Evolutionary conservation across 2,797 vertebrate genomes (phyloP), one percentile per base, ranked within the genome.

Genomic region (Chrosomus eos): DNA sequence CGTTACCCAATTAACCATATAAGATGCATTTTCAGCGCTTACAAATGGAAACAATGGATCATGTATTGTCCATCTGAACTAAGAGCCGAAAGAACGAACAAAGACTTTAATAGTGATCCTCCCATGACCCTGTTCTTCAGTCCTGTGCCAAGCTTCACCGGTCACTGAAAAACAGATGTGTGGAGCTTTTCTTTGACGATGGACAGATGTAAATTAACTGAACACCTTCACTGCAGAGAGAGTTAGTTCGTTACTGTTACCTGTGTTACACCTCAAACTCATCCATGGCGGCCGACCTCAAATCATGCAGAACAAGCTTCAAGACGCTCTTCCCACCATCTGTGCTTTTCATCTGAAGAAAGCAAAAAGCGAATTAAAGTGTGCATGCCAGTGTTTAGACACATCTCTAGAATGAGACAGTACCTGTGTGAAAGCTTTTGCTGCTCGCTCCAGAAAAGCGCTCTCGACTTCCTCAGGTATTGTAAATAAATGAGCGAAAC

Each of bases 351-450:
- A 93, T 89, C 98, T 99, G 91, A 40, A 66, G 67, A 85, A 7
- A 62, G 31, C 11, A 48, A n/a, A 38, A 45, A 28, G 36, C 88
- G 48, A 19, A 80, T 87, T 81, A 14, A 36, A 33, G 26, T 21
- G 88, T 85, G 88, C 0, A 43, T 16, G 7, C 53, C 28, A 4
- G 3, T 28, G 13, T 81, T 83, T 16, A 23, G 73, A 93, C 94
- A 93, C 18, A 53, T 19, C 21, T 68, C 7, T 38, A 21, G n/a
- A 67, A 55, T 51, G 5, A 40, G 43, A 74, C 16, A 11, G 28
- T 93, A 96, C 98, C 97, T 96, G 95, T 38, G 97, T 99, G 89
- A 99, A 97, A 85, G 97, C 97, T 93, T 96, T 96, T 88, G 97
- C 94, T 14, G 94, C 94, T 1, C 96, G 96, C 81, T 93, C 87